Evolutionary conservation across 1,140 invertebrate species (phyloP).

Genomic region (Aphelinus certus): DNA sequence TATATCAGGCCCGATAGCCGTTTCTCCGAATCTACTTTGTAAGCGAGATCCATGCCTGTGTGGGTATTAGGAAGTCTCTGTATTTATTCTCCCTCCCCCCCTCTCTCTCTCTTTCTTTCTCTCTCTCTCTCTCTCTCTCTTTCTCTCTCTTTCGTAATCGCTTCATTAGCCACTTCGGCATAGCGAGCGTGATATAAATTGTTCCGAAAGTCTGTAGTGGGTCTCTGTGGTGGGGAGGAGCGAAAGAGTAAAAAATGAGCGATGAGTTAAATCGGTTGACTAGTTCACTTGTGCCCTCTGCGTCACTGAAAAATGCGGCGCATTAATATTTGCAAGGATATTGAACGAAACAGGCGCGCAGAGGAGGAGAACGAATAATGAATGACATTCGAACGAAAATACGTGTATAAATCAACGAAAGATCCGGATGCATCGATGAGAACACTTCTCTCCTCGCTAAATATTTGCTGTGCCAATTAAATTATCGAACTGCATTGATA

Average conservation of each 20-base stretch:
- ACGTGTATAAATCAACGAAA: neutral
- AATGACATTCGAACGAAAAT: neutral
- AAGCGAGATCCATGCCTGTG: neutral
- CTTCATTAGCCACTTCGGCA: slow-evolving; percentile 30
- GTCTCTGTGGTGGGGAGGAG: neutral
- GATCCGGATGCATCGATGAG: neutral
- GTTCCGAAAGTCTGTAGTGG: neutral
- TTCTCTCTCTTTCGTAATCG: slow-evolving; percentile 5
- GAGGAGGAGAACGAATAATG: neutral
- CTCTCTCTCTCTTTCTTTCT: slow-evolving; percentile 1
- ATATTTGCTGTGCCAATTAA: too few relatives aligned
- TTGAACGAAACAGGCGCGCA: too few relatives aligned
- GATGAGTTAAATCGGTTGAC: neutral
- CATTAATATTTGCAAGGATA: slow-evolving; percentile 4
- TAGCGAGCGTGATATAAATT: slow-evolving; percentile 16
- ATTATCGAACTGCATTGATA: too few relatives aligned
- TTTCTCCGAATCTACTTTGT: slow-evolving; percentile 23
- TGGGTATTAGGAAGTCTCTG: too few relatives aligned
- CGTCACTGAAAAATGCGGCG: neutral
- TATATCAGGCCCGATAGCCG: slow-evolving; percentile 1
- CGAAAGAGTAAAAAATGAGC: neutral
- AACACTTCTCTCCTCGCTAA: too few relatives aligned
- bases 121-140: neutral
- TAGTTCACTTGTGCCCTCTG: neutral
- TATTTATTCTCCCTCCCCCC: neutral